Percentiles rank a stretch among this genome's conserved stretches.
Evolutionary conservation across 2,888 invertebrate species (phyloP).

Genomic region (Syrphus vitripennis): DNA sequence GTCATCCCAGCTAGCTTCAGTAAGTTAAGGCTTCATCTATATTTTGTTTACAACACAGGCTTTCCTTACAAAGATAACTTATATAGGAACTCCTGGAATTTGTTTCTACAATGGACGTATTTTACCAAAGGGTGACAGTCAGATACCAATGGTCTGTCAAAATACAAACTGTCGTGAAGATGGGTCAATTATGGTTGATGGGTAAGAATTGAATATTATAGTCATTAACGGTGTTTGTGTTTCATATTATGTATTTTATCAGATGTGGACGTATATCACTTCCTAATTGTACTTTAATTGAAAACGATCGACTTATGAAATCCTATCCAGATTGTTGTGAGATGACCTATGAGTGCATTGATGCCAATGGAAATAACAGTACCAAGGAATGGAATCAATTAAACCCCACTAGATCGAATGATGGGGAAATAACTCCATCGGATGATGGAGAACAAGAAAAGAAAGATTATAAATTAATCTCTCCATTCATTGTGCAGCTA

Average conservation of each 20-base stretch:
- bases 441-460: neutral
- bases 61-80: neutral
- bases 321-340: constrained; percentile 74
- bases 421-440: neutral
- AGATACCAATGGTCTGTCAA: constrained; percentile 72
- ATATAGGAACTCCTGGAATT: constrained; percentile 66
- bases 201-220: constrained; percentile 67
- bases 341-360: constrained; percentile 73
- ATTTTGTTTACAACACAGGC: neutral
- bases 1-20: constrained; percentile 31
- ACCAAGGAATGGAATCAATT: constrained; percentile 54
- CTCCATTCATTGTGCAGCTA: neutral
- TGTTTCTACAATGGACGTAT: constrained; percentile 73
- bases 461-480: neutral
- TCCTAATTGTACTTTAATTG: constrained; percentile 69
- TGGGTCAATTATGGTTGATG: constrained; percentile 73
- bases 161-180: constrained; percentile 74
- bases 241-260: neutral
- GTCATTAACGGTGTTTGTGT: no score
- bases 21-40: constrained; percentile 26
- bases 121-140: constrained; percentile 72
- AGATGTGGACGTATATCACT: constrained; percentile 73
- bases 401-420: neutral
- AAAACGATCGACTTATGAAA: constrained; percentile 65
- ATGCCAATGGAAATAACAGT: constrained; percentile 48